Base-by-base conservation (phyloP, 2,113 vertebrate genomes). In the Larimichthys polyactis region DNA sequence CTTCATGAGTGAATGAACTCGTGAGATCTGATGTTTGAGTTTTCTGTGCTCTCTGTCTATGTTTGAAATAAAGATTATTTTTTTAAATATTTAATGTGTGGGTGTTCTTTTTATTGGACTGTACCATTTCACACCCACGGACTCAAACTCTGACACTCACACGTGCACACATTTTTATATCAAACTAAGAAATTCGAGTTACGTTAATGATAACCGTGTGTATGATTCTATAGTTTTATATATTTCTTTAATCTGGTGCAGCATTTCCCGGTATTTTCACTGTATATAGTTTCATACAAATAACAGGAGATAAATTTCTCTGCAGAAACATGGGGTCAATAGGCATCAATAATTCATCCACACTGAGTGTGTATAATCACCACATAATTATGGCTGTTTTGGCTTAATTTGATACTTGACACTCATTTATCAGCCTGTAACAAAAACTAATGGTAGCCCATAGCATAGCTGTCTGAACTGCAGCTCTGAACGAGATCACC, bases 21-120 rank as follows among this genome's bases (percentile, higher is more conserved):
- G 0, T 71, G 59, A 78, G 11, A 78, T 79, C 51, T 14, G 0
- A 66, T 48, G 32, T 78, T 74, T 0, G 16, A 70, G 29, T 55
- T 55, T 71, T 72, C 52, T 68, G 29, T 60, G 4, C 12, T 83
- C 15, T 59, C 0, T 84, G 5, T 36, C 32, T 6, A 4, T 81
- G 0, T 78, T 86, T 85, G 19, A 66, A 91, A 92, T 92, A 92
- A 92, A 93, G 49, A 0, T 0, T 77, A 79, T 78, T 71, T 86
- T 71, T 83, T 20, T 44, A 15, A 36, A 44, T 72, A 80, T 82
- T 46, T 12, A 16, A 57, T 2, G 0, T 29, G 8, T 15, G 15
- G 1, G 5, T 68, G 22, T 44, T 36, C 0, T 36, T 36, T 75
- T 65, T 55, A 10, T 44, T 52, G 20, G 29, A 6, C 44, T 17